Evolutionary conservation across 2,888 invertebrate species (phyloP).

Genomic region (Epirrhoe alternata): DNA sequence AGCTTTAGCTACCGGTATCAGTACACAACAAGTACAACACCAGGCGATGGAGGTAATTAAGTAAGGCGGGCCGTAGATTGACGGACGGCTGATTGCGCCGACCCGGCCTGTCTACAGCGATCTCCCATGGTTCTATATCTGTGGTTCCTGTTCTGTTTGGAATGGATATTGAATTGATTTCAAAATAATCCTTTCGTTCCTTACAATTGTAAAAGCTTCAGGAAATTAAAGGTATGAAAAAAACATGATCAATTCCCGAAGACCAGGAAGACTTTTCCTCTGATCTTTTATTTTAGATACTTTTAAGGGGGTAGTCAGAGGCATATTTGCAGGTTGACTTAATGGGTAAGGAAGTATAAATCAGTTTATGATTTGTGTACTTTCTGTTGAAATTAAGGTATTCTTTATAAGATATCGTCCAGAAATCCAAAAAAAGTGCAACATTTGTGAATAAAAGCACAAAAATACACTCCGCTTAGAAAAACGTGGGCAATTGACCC

Average conservation of each 20-base stretch:
- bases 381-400: no score
- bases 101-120: slow-evolving; percentile 48
- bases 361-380: no score
- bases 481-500: slow-evolving; percentile 47
- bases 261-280: no score
- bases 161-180: not conserved
- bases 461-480: slow-evolving; percentile 40
- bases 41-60: slow-evolving; percentile 62
- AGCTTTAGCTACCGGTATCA: slow-evolving; percentile 3
- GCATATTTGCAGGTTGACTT: no score
- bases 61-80: slow-evolving; percentile 63
- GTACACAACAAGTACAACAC: slow-evolving; percentile 10
- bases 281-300: no score
- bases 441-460: slow-evolving; percentile 37
- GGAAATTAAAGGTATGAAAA: no score
- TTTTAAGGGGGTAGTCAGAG: no score
- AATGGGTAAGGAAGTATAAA: no score
- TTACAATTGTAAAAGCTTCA: no score
- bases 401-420: slow-evolving; percentile 7
- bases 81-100: slow-evolving; percentile 65
- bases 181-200: no score
- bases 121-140: slow-evolving; percentile 46
- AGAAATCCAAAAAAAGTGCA: slow-evolving; percentile 21
- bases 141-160: slow-evolving; percentile 13
- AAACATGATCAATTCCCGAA: no score